A percentile compares a stretch with the other conserved stretches of the same genome.
phyloP scores from a whole-genome alignment of 2,888 invertebrate species.

The Scaptomyza caliginosa region DNA sequence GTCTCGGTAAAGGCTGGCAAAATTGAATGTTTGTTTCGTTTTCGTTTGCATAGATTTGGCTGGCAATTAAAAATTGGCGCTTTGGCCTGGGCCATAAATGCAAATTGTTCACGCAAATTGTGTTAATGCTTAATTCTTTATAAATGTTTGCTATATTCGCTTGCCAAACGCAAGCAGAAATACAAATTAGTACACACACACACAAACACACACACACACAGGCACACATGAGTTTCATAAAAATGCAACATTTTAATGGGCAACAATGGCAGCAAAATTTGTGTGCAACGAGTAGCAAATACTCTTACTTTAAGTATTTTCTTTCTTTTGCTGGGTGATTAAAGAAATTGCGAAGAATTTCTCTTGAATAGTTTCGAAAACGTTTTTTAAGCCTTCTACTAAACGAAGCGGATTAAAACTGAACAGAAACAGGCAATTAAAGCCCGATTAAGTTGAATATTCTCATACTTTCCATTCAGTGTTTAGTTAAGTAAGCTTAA shows the following conservation, averaged over 20 bases:
- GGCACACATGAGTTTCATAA: constrained; percentile 29
- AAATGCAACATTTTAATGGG: constrained; percentile 44
- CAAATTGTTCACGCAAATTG: constrained; percentile 53
- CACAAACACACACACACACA: constrained; percentile 6
- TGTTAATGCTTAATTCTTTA: constrained; percentile 69
- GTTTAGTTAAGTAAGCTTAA: not conserved
- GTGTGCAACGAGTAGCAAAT: not conserved
- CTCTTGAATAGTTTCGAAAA: no score
- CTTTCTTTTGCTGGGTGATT: no score
- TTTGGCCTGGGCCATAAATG: constrained; percentile 40
- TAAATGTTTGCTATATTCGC: constrained; percentile 54
- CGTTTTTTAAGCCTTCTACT: no score
- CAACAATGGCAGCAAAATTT: constrained; percentile 21
- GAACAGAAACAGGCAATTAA: no score
- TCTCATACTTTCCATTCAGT: no score
- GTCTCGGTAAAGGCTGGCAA: constrained; percentile 18
- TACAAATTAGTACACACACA: constrained; percentile 43
- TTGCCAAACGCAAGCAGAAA: constrained; percentile 43
- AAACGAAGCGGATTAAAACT: no score
- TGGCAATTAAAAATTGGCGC: constrained; percentile 59
- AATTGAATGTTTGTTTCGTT: constrained; percentile 14
- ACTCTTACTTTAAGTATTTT: no score
- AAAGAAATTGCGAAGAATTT: no score
- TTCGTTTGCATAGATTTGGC: constrained; percentile 49
- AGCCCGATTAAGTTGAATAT: no score